Base-by-base conservation (phyloP, 2,888 invertebrate species). In the Buathra laborator region DNA sequence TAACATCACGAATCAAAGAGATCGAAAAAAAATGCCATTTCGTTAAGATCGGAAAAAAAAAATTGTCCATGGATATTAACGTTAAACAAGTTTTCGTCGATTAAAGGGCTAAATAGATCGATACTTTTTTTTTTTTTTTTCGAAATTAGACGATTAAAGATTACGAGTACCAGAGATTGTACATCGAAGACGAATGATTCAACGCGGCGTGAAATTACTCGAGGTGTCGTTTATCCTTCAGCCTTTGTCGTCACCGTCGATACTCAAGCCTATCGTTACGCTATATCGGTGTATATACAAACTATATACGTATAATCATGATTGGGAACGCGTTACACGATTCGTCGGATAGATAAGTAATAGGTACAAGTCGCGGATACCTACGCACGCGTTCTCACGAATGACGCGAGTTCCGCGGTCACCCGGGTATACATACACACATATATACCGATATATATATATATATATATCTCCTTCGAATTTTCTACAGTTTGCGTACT, bases 381-480 rank as follows among this genome's bases (percentile, higher is more conserved):
- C 74, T 62, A 83, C 79, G 83, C 78, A 46, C 72, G 62, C 56
- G 53, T 78, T 83, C 56, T 70, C 76, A 74, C 78, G 68, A 83
- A 67, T 77, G 12, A 66, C 19, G 29, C 51, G 44, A 19, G 12
- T 7, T 19, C 19, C 56, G 32, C 72, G 44, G 16, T 12, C 43
- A 24, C 12, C 16, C 59, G 7, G 24, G 5, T 68, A 7, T 48
- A 68, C 46, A 48, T 68, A 44, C 46, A 44, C 12, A 14, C 24
- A 12, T 24, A 59, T 2, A 59, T 59, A 59, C 24, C 24, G 10
- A 56, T 29, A 10, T 29, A 59, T 59, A 29, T 24, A 59, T 59
- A 24, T 59, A 59, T 59, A 6, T 59, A 12, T 24, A 59, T 29
- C 59, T 10, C 48, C 12, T 12, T 59, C 24, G 5, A 59, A 59